phyloP scores from a whole-genome alignment of 1,140 invertebrate genomes.

The Drosophila neocordata region DNA sequence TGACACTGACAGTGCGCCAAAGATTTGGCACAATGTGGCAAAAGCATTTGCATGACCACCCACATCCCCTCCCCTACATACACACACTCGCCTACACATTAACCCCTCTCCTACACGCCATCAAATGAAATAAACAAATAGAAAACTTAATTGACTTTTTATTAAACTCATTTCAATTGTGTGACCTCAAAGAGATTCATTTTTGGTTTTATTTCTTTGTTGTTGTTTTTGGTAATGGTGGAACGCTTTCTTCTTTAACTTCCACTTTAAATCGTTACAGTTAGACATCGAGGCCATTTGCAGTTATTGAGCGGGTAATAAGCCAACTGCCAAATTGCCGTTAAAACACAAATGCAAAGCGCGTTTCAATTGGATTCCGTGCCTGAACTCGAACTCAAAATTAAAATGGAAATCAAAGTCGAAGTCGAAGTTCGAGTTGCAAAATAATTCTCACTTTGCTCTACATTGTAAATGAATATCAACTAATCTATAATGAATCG shows the following conservation, averaged over 20 bases:
- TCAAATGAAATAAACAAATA: slow-evolving; percentile 11
- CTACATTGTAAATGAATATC: too few relatives aligned
- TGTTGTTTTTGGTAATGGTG: slow-evolving; percentile 13
- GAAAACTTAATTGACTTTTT: slow-evolving; percentile 44
- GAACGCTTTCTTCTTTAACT: slow-evolving; percentile 61
- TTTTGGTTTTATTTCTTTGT: slow-evolving; percentile 21
- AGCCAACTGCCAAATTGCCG: slow-evolving; percentile 34
- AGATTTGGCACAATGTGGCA: slow-evolving; percentile 13
- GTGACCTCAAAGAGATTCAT: slow-evolving; percentile 61
- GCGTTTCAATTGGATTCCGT: slow-evolving; percentile 31
- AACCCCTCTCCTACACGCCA: too few relatives aligned
- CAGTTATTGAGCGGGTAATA: slow-evolving; percentile 67
- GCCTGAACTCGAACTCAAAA: slow-evolving; percentile 5
- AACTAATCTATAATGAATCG: too few relatives aligned
- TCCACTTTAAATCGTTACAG: slow-evolving; percentile 24
- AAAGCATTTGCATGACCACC: slow-evolving; percentile 20
- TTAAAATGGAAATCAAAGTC: neutral
- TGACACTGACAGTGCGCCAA: slow-evolving; percentile 13
- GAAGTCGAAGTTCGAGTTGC: slow-evolving; percentile 26
- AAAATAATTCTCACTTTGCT: neutral
- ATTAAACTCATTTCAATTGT: slow-evolving; percentile 45
- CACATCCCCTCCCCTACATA: neutral
- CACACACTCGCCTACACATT: neutral
- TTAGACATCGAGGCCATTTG: slow-evolving; percentile 48
- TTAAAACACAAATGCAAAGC: slow-evolving; percentile 55